Evolutionary conservation across 2,888 invertebrate genomes (phyloP), one percentile per base, ranked within the genome.

Genomic region (Polietes domitor): DNA sequence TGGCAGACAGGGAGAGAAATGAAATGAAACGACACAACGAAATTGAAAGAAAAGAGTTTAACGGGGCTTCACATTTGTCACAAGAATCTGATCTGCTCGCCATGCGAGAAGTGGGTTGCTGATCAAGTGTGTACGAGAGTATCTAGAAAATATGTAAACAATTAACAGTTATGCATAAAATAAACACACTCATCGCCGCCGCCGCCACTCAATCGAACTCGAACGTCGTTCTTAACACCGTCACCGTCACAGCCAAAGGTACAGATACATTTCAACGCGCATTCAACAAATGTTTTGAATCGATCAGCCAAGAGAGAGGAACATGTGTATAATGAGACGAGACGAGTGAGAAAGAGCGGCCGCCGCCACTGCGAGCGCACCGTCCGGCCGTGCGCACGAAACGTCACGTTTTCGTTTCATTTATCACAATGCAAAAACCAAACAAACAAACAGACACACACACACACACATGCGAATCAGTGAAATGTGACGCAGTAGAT

Each of bases 161-260:
- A 80, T 76, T 76, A 77, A 81, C 77, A 73, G 77, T 73, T 81
- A 81, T 70, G 58, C 68, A 63, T 76, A 50, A 72, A 80, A 61
- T 68, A 61, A 47, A 41, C 43, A 58, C 24, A 58, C 17, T 26
- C 50, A 19, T 53, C 53, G 53, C 21, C 21, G 19, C 21, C 53
- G 9, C 21, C 21, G 4, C 1, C 53, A 10, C 21, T 0, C 19
- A 50, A 5, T 50, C 50, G 50, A 9, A 9, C 2, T 32, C 32
- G 9, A 9, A 7, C 41, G 10, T 41, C 41, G 15, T 41, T 41
- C 9, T 41, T 47, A 1, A 15, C 47, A 47, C 47, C 12, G 32
- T n/a, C n/a, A n/a, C n/a, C n/a, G n/a, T n/a, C n/a, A n/a, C n/a
- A n/a, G n/a, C n/a, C n/a, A n/a, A n/a, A n/a, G n/a, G n/a, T n/a